Evolutionary conservation across 2,113 vertebrate species (phyloP).

Genomic region (Abramis brama): DNA sequence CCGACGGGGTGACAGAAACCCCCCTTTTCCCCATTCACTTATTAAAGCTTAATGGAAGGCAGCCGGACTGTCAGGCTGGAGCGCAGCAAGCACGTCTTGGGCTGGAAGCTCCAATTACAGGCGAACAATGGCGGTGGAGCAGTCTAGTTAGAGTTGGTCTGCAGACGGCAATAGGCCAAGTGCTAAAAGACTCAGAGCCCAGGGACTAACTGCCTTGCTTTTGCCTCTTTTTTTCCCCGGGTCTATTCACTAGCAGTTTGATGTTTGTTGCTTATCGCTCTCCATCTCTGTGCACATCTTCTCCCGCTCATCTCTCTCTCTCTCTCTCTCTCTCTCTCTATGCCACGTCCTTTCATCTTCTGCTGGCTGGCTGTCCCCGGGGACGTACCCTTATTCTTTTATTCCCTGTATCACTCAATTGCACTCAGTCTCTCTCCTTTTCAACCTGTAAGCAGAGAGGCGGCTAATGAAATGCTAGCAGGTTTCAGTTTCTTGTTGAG

Average conservation of each 20-base stretch:
- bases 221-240: not conserved
- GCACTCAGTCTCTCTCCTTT: conserved; percentile 15
- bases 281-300: conserved; percentile 18
- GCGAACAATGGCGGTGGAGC: conserved; percentile 55
- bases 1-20: conserved; percentile 31
- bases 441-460: conserved; percentile 30
- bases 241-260: conserved; percentile 41
- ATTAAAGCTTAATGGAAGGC: conserved; percentile 74
- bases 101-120: conserved; percentile 75
- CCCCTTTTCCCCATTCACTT: conserved; percentile 56
- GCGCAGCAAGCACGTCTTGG: conserved; percentile 61
- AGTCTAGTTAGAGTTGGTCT: conserved; percentile 26
- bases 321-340: conserved; percentile 16
- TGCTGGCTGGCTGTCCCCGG: conserved; percentile 55
- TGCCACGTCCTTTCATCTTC: conserved; percentile 66
- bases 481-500: not conserved
- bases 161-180: conserved; percentile 44
- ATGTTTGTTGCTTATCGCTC: conserved; percentile 42
- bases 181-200: conserved; percentile 24
- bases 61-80: conserved; percentile 65
- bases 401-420: conserved; percentile 25
- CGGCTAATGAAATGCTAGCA: conserved; percentile 34
- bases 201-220: conserved; percentile 20
- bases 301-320: conserved; percentile 4
- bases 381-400: conserved; percentile 43